phyloP scores from a whole-genome alignment of 2,797 vertebrate genomes.

The Lagorchestes hirsutus region DNA sequence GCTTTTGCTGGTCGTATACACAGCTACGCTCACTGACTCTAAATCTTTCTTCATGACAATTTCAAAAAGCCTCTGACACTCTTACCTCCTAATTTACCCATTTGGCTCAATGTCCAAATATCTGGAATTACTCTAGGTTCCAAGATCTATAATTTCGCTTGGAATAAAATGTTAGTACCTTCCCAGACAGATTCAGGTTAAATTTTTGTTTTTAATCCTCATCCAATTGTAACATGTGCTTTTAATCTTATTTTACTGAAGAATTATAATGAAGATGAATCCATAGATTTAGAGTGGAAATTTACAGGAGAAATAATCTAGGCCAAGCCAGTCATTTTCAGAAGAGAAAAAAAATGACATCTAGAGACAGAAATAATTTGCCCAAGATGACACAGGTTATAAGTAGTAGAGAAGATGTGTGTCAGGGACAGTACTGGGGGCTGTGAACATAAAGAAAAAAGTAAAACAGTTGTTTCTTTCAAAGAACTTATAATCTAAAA shows the following conservation, averaged over 20 bases:
- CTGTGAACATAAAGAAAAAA: neutral
- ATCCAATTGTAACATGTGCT: neutral
- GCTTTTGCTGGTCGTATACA: neutral
- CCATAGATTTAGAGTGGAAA: neutral
- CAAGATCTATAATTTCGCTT: neutral
- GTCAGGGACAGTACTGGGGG: neutral
- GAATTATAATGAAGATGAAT: neutral
- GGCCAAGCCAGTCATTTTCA: neutral
- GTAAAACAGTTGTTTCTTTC: neutral
- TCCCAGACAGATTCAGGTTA: neutral
- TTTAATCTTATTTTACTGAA: too few species aligned
- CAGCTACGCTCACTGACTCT: neutral
- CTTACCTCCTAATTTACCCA: neutral
- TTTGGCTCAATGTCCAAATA: neutral
- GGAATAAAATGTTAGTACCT: neutral
- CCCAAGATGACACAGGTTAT: neutral
- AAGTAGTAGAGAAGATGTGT: neutral
- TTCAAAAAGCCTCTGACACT: neutral
- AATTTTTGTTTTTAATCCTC: neutral
- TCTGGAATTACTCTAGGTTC: neutral
- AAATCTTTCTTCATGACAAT: neutral
- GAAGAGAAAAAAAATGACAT: neutral
- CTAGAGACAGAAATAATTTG: neutral
- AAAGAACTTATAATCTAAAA: neutral
- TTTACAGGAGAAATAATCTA: neutral